Conservation (phyloP, 2,888 invertebrate species). For the Melieria picta region DNA sequence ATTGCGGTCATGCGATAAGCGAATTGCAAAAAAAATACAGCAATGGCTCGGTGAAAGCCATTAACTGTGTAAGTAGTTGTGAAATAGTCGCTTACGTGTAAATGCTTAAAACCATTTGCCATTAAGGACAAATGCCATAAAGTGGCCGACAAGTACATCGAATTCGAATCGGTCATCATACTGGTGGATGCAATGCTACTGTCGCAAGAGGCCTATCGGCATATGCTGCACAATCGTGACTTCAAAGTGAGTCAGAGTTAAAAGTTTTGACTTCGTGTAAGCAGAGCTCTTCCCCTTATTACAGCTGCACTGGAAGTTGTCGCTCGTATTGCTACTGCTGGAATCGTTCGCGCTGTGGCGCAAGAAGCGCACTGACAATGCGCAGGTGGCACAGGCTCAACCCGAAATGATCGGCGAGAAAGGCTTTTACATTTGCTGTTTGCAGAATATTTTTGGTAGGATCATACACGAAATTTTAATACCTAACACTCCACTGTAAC, state of each 20-base stretch:
- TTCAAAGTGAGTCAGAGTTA: constrained; percentile 72
- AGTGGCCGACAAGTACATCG: constrained; percentile 88
- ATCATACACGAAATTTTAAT: constrained; percentile 1
- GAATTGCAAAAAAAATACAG: constrained; percentile 78
- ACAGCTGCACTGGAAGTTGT: constrained; percentile 82
- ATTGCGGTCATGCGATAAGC: constrained; percentile 73
- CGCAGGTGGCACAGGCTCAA: constrained; percentile 48
- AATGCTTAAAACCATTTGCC: neutral
- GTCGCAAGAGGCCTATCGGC: constrained; percentile 83
- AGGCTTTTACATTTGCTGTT: constrained; percentile 71
- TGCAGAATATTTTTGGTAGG: constrained; percentile 65
- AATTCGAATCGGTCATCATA: constrained; percentile 89
- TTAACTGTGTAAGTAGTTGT: constrained; percentile 75
- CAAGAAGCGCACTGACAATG: constrained; percentile 50
- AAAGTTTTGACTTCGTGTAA: neutral
- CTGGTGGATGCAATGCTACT: constrained; percentile 86
- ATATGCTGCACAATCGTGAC: constrained; percentile 82
- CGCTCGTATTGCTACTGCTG: constrained; percentile 79
- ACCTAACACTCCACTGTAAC: neutral
- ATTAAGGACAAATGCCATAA: constrained; percentile 78
- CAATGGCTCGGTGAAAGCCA: constrained; percentile 73
- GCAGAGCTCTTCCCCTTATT: constrained; percentile 43
- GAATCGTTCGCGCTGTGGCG: constrained; percentile 83
- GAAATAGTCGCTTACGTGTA: neutral
- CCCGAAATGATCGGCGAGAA: constrained; percentile 69